Conservation (phyloP, 2,113 vertebrate species). For the Hippocampus barbouri region DNA sequence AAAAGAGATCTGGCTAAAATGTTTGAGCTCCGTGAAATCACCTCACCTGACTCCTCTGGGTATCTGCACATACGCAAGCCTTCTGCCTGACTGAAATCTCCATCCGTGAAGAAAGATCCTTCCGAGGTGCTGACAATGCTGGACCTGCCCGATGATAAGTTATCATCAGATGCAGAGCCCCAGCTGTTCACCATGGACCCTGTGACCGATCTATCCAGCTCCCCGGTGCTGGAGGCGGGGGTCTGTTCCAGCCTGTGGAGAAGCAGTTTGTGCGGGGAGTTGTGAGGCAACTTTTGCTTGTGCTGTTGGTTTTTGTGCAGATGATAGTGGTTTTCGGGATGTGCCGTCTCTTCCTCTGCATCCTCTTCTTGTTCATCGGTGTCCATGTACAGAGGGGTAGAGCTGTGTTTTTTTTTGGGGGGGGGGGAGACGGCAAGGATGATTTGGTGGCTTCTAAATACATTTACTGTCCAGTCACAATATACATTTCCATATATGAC, state of each 20-base stretch:
- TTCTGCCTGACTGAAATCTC: constrained; percentile 88
- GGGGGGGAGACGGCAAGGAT: constrained; percentile 78
- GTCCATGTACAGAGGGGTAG: constrained; percentile 83
- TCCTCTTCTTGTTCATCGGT: constrained; percentile 75
- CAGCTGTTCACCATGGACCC: constrained; percentile 97
- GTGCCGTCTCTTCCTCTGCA: constrained; percentile 68
- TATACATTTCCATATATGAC: too few relatives aligned
- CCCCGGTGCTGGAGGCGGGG: constrained; percentile 86
- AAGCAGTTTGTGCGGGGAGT: constrained; percentile 73
- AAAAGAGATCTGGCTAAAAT: neutral
- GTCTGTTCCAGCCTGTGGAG: constrained; percentile 86
- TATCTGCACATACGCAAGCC: constrained; percentile 83
- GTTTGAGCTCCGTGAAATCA: neutral
- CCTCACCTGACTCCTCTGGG: constrained; percentile 71
- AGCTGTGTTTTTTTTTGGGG: constrained; percentile 85
- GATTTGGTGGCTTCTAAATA: constrained; percentile 70
- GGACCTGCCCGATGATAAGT: constrained; percentile 89
- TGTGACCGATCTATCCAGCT: constrained; percentile 89
- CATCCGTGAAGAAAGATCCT: constrained; percentile 91
- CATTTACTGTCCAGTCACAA: too few relatives aligned
- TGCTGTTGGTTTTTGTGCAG: constrained; percentile 45
- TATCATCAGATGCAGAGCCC: constrained; percentile 93
- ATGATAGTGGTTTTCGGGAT: constrained; percentile 65
- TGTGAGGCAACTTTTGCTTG: constrained; percentile 59
- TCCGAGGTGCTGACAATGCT: constrained; percentile 88